phyloP scores from a whole-genome alignment of 2,113 vertebrate genomes.

The Pachypanchax playfairii region DNA sequence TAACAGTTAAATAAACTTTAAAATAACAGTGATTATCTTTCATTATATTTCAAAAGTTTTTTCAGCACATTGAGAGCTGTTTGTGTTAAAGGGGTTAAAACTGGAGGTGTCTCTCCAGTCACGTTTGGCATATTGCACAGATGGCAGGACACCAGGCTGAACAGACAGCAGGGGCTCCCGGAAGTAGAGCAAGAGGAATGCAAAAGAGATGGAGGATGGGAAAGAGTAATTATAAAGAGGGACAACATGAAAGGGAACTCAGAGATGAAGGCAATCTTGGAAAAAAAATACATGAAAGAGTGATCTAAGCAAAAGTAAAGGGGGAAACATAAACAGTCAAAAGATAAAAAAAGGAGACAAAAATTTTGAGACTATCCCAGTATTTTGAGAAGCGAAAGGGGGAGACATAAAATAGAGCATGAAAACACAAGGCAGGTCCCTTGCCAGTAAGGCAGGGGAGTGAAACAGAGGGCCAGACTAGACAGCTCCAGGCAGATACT shows the following conservation, averaged over 20 bases:
- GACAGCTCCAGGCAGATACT: conserved; percentile 53
- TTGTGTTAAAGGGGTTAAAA: conserved; percentile 29
- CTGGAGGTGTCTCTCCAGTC: conserved; percentile 24
- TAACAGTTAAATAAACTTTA: background rate
- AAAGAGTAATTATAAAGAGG: conserved; percentile 48
- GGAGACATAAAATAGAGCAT: conserved; percentile 55
- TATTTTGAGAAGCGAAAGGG: conserved; percentile 35
- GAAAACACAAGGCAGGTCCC: conserved; percentile 38
- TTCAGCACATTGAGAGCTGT: conserved; percentile 5
- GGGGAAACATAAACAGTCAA: conserved; percentile 23
- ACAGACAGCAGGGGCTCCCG: conserved; percentile 56
- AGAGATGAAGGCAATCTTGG: conserved; percentile 33
- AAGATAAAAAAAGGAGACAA: conserved; percentile 44
- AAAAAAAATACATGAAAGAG: conserved; percentile 25
- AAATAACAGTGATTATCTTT: conserved; percentile 8
- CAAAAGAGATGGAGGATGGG: conserved; percentile 32
- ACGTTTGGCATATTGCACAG: conserved; percentile 57
- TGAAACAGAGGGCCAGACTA: conserved; percentile 49
- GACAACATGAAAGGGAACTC: conserved; percentile 50
- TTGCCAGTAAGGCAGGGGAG: conserved; percentile 40
- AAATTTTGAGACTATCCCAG: conserved; percentile 25
- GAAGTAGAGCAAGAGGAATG: conserved; percentile 40
- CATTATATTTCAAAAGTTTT: conserved; percentile 1
- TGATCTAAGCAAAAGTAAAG: conserved; percentile 34
- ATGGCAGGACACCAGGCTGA: conserved; percentile 63